phyloP scores from a whole-genome alignment of 2,113 vertebrate genomes.

The Stegastes partitus region DNA sequence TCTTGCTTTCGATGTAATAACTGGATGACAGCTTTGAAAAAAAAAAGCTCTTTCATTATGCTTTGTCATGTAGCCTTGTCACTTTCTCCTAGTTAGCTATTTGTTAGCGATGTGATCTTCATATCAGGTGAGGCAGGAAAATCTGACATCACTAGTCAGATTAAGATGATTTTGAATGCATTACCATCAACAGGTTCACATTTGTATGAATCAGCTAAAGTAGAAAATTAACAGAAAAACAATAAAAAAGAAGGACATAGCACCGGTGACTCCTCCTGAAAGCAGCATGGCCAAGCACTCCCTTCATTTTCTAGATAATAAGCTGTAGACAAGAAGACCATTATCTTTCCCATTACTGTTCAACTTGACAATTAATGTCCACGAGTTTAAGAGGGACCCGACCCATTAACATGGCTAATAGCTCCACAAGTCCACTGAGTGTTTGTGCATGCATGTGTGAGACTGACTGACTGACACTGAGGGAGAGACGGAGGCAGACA shows the following conservation, averaged over 20 bases:
- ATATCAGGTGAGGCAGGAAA: background rate
- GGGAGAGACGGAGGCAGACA: constrained; percentile 7
- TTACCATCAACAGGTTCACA: background rate
- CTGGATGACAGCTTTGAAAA: background rate
- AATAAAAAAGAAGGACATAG: background rate
- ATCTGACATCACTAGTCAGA: too few relatives aligned
- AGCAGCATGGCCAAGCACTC: constrained; percentile 1
- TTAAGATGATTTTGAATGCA: background rate
- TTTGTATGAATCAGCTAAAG: background rate
- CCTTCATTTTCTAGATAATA: constrained; percentile 54
- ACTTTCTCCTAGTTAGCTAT: background rate
- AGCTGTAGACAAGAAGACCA: constrained; percentile 55
- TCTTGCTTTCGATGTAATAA: background rate
- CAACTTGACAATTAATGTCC: constrained; percentile 68
- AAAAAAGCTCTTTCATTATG: background rate
- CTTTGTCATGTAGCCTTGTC: background rate
- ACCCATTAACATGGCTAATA: constrained; percentile 63
- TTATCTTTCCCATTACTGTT: constrained; percentile 70
- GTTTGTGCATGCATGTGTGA: constrained; percentile 42
- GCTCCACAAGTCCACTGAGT: constrained; percentile 46
- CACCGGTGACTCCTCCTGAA: background rate
- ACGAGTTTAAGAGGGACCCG: constrained; percentile 50
- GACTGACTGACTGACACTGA: constrained; percentile 36
- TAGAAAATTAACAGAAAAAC: background rate
- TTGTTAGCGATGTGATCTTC: background rate